These are phyloP conservation scores for Charaxes varanes DNA, from an alignment of 1,140 invertebrate species.

Conservation along the genomic window DNA sequence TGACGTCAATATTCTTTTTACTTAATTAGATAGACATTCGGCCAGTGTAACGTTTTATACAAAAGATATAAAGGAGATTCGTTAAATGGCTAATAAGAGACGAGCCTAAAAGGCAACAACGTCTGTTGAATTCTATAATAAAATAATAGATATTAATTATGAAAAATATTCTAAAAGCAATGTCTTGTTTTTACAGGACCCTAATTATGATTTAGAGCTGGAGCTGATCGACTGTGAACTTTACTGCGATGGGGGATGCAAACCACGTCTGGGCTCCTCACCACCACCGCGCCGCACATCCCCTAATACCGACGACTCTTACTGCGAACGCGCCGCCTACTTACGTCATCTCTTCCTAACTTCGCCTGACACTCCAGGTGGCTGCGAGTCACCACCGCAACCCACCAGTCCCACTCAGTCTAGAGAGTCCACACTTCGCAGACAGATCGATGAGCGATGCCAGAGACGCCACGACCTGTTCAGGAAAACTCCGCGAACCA, in stretches of 20 bases:
- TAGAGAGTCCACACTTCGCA: slow-evolving; percentile 45
- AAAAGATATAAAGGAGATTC: too few species aligned
- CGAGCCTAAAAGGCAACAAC: too few species aligned
- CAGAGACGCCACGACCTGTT: slow-evolving; percentile 44
- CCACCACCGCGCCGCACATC: slow-evolving; percentile 41
- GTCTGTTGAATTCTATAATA: too few species aligned
- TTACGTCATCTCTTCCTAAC: slow-evolving; percentile 42
- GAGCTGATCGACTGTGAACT: slow-evolving; percentile 61
- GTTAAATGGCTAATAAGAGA: too few species aligned
- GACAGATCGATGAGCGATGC: slow-evolving; percentile 45
- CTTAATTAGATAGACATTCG: too few species aligned
- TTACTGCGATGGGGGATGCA: slow-evolving; percentile 57
- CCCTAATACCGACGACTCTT: slow-evolving; percentile 36
- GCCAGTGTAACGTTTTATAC: too few species aligned
- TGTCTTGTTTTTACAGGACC: slow-evolving; percentile 33
- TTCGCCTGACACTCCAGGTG: slow-evolving; percentile 38
- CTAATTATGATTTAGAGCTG: slow-evolving; percentile 51
- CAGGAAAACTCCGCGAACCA: slow-evolving; percentile 51
- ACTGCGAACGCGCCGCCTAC: slow-evolving; percentile 20
- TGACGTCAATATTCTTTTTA: too few species aligned
- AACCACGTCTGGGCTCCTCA: slow-evolving; percentile 49
- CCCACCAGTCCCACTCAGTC: slow-evolving; percentile 83
- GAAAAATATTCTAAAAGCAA: slow-evolving; percentile 2
- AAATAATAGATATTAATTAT: not conserved
- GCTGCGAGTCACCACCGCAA: slow-evolving; percentile 81